phyloP scores from a whole-genome alignment of 2,888 invertebrate species.

The Acrobasis consociella region DNA sequence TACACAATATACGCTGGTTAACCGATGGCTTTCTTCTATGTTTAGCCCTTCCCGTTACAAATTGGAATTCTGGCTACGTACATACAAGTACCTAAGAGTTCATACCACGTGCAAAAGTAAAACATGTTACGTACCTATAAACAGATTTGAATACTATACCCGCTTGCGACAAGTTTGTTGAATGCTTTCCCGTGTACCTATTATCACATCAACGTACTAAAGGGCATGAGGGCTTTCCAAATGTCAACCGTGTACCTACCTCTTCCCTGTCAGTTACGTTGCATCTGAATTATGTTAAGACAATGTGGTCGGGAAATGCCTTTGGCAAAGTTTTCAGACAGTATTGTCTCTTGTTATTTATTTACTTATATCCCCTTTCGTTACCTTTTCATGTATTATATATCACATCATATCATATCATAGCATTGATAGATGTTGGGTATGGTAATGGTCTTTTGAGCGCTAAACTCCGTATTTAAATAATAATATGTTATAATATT shows the following conservation, averaged over 20 bases:
- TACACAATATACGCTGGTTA: too few relatives aligned
- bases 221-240: slow-evolving; percentile 36
- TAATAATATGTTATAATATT: too few relatives aligned
- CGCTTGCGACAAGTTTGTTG: slow-evolving; percentile 61
- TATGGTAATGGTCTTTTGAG: too few relatives aligned
- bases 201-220: slow-evolving; percentile 64
- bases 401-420: too few relatives aligned
- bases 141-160: slow-evolving; percentile 61
- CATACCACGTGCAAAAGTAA: slow-evolving; percentile 55
- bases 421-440: too few relatives aligned
- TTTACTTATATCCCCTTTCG: not conserved
- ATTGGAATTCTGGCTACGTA: too few relatives aligned
- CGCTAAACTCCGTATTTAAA: too few relatives aligned
- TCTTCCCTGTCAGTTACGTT: slow-evolving; percentile 31
- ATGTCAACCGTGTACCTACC: slow-evolving; percentile 26
- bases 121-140: slow-evolving; percentile 58
- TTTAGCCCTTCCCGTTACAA: too few relatives aligned
- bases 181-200: slow-evolving; percentile 75
- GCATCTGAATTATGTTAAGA: slow-evolving; percentile 12
- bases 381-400: not conserved
- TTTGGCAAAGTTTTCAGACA: slow-evolving; percentile 4
- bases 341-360: not conserved
- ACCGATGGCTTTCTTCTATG: too few relatives aligned
- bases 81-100: not conserved
- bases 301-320: too few relatives aligned